phyloP scores from a whole-genome alignment of 2,113 vertebrate species.

The Sylvilagus bachmani region DNA sequence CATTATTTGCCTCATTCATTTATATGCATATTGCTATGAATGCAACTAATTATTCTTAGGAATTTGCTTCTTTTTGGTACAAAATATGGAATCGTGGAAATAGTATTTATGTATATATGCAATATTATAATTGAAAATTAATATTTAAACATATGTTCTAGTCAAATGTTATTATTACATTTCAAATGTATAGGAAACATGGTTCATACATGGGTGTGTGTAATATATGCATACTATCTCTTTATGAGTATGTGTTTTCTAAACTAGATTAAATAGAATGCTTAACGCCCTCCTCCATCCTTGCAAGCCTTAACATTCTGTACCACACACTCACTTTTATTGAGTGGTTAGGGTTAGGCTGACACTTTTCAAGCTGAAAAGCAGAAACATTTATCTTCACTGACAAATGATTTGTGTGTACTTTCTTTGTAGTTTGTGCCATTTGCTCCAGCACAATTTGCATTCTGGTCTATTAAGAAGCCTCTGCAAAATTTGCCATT shows the following conservation, averaged over 20 bases:
- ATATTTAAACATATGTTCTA: not conserved
- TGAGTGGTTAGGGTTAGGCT: constrained; percentile 29
- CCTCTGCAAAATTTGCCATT: constrained; percentile 37
- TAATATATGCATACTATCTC: not conserved
- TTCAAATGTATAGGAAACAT: not conserved
- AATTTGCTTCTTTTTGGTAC: not conserved
- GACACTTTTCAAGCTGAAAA: constrained; percentile 25
- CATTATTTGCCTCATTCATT: not conserved
- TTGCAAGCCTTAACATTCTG: constrained; percentile 20
- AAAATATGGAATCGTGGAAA: not conserved
- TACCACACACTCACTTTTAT: constrained; percentile 2
- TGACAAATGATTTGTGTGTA: constrained; percentile 64
- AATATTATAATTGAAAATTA: not conserved
- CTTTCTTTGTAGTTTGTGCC: constrained; percentile 58
- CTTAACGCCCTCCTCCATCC: not conserved
- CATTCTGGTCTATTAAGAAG: constrained; percentile 35
- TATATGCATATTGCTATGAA: not conserved
- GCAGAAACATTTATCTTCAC: constrained; percentile 67
- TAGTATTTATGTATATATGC: not conserved
- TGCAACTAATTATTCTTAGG: constrained; percentile 15
- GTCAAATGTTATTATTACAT: not conserved
- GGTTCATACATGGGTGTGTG: not conserved
- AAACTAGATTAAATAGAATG: not conserved
- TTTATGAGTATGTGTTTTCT: not conserved
- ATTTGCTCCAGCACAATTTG: constrained; percentile 46